phyloP scores from a whole-genome alignment of 2,113 vertebrate species.

The Mixornis gularis region DNA sequence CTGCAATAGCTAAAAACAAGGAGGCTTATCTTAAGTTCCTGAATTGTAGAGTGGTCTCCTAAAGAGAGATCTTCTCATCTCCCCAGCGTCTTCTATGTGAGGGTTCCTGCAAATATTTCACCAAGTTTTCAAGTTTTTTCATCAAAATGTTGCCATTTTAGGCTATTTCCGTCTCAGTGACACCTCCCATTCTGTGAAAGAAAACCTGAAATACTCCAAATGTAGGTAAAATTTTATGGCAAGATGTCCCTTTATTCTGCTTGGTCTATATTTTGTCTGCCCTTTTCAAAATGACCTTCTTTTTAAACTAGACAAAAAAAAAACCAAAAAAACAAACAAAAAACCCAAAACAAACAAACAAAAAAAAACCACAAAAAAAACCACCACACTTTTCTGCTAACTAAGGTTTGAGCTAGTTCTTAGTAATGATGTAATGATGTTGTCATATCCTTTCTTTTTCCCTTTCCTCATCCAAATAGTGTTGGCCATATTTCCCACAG shows the following conservation, averaged over 20 bases:
- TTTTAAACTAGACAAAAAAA: not conserved
- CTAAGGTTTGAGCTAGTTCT: not conserved
- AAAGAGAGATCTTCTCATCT: not conserved
- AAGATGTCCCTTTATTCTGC: not conserved
- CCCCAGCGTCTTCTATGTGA: not conserved
- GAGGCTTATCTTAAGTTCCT: not conserved
- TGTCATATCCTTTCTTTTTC: not conserved
- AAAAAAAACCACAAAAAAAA: no score
- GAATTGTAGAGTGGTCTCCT: rapidly evolving
- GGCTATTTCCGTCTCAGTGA: not conserved
- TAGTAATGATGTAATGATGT: not conserved
- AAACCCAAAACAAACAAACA: no score
- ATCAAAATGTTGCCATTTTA: not conserved
- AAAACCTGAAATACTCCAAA: not conserved
- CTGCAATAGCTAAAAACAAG: not conserved
- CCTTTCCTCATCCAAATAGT: not conserved
- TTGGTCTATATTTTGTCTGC: not conserved
- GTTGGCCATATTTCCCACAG: not conserved
- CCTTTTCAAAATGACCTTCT: not conserved
- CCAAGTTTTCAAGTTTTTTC: not conserved
- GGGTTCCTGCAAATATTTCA: not conserved
- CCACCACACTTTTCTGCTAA: not conserved
- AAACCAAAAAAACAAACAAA: no score
- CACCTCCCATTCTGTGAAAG: not conserved
- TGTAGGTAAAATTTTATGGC: not conserved